phyloP scores from a whole-genome alignment of 2,113 vertebrate genomes.

The Scopus umbretta region DNA sequence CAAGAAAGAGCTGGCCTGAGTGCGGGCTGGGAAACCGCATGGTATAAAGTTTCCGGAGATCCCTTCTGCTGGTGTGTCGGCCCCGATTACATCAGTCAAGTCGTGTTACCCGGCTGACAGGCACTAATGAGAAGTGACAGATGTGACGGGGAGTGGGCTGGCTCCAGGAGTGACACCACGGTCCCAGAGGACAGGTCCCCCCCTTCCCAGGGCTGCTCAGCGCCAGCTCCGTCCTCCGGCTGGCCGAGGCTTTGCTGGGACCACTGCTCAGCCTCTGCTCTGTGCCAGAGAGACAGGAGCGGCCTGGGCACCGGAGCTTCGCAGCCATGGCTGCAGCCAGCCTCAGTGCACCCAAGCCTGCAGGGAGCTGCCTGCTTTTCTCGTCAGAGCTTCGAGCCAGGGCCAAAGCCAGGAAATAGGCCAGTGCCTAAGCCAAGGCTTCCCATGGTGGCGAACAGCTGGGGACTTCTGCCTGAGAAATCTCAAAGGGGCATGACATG shows the following conservation, averaged over 20 bases:
- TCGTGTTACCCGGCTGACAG: not conserved
- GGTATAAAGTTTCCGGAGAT: conserved; percentile 7
- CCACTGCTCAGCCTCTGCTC: not conserved
- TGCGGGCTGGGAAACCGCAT: not conserved
- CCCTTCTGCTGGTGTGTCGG: not conserved
- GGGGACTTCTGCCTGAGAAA: not conserved
- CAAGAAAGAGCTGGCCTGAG: not conserved
- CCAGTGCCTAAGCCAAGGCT: not conserved
- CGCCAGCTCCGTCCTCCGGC: rapidly evolving
- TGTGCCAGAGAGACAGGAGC: rapidly evolving
- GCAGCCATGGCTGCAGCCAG: rapidly evolving
- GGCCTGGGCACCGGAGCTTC: rapidly evolving
- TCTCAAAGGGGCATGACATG: not conserved
- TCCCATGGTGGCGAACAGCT: rapidly evolving
- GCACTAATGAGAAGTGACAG: conserved; percentile 59
- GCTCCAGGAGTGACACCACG: not conserved
- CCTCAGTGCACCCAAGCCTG: rapidly evolving
- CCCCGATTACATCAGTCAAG: conserved; percentile 29
- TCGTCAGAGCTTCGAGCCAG: rapidly evolving
- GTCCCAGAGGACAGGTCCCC: not conserved
- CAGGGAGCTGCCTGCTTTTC: rapidly evolving
- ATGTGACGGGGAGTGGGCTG: not conserved
- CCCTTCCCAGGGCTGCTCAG: not conserved
- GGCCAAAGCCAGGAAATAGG: not conserved
- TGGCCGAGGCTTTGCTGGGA: not conserved